phyloP scores from a whole-genome alignment of 1,140 invertebrate species.

The Microplitis demolitor region DNA sequence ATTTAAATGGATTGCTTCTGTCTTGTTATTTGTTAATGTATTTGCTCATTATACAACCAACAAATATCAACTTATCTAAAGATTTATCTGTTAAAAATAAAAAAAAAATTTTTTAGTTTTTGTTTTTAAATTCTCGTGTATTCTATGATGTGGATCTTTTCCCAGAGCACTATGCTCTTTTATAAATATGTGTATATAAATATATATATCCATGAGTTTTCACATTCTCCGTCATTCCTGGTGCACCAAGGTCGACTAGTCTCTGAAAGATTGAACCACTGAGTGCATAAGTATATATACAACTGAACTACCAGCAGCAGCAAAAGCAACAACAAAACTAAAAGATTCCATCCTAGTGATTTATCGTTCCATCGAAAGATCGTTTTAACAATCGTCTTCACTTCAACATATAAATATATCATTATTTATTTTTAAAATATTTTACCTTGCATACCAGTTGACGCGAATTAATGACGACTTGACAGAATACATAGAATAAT shows the following conservation, averaged over 20 bases:
- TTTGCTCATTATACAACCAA: too few species aligned
- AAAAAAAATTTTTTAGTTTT: background rate
- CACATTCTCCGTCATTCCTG: slow-evolving; percentile 42
- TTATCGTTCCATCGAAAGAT: slow-evolving; percentile 31
- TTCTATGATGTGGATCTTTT: slow-evolving; percentile 1
- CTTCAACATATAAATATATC: too few species aligned
- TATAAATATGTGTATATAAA: background rate
- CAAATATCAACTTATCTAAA: too few species aligned
- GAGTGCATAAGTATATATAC: slow-evolving; percentile 3
- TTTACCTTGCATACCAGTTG: slow-evolving; percentile 30
- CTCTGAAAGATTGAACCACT: slow-evolving; percentile 1
- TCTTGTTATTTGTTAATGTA: too few species aligned
- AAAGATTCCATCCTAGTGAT: slow-evolving; percentile 30
- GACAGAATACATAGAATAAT: background rate
- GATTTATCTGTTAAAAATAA: too few species aligned
- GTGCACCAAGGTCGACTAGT: slow-evolving; percentile 38
- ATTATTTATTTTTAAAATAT: background rate
- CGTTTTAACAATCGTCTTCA: slow-evolving; percentile 12
- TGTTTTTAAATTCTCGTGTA: background rate
- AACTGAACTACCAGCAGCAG: background rate
- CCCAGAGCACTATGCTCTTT: background rate
- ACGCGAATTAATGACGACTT: slow-evolving; percentile 20
- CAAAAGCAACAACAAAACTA: background rate
- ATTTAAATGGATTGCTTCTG: too few species aligned
- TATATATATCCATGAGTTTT: slow-evolving; percentile 25